A percentile compares a stretch with the other conserved stretches of the same genome.
Conservation (phyloP, 2,797 vertebrate species). For the Coregonus sp. region DNA sequence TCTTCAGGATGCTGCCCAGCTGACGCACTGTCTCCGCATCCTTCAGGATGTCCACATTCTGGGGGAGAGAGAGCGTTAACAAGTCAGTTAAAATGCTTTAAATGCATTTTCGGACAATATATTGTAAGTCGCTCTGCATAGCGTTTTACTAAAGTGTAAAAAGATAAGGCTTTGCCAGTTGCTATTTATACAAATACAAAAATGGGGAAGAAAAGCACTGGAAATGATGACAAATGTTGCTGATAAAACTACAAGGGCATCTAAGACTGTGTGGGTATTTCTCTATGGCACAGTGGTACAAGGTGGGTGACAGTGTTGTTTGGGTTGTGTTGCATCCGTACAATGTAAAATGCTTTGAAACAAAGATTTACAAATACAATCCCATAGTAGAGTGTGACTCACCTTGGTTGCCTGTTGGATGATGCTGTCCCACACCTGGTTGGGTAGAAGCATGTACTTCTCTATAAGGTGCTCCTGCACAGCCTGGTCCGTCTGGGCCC, state of each 20-base stretch:
- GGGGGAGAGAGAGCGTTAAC: neutral
- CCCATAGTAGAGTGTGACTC: constrained; percentile 38
- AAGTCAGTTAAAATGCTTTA: neutral
- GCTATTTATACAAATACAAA: no score
- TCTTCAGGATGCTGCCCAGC: constrained; percentile 90
- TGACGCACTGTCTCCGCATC: constrained; percentile 91
- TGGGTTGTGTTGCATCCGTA: neutral
- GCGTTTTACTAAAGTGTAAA: neutral
- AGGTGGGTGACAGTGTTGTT: no score
- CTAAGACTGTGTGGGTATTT: no score
- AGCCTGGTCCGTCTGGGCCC: constrained; percentile 96
- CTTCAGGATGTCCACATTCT: constrained; percentile 92
- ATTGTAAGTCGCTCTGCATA: neutral
- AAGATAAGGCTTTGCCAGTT: neutral
- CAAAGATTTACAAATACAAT: neutral
- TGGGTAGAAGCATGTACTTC: constrained; percentile 98
- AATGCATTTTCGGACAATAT: neutral
- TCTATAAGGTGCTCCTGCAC: constrained; percentile 98
- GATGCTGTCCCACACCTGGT: constrained; percentile 99
- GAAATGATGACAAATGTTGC: no score
- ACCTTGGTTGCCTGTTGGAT: constrained; percentile 99
- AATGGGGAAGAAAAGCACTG: no score
- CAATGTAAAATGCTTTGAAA: neutral
- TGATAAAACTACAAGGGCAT: no score
- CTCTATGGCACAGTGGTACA: no score